Evolutionary conservation across 2,113 vertebrate genomes (phyloP), one percentile per base, ranked within the genome.

Genomic region (Chinchilla lanigera): DNA sequence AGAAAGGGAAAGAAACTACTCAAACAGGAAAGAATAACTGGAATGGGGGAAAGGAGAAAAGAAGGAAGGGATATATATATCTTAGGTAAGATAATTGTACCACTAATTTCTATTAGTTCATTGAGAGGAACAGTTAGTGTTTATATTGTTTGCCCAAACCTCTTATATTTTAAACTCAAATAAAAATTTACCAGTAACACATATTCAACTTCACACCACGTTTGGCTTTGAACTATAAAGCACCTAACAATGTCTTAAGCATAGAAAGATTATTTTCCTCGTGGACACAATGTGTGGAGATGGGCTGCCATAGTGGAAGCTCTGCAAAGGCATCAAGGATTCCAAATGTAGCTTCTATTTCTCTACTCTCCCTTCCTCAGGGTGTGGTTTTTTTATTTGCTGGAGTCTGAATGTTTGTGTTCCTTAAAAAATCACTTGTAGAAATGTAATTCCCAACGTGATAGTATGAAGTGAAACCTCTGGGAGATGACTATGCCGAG

Each of bases 281-380:
- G 35, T 2, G 8, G n/a, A 22, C 8, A 22, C 16, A 8, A 2
- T 22, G 0, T 63, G 10, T 50, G 33, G n/a, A 54, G 20, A 22
- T 10, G 35, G 33, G 5, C 33, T 54, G 52, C 47, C n/a, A 0
- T 20, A 16, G 16, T 7, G 12, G 82, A 87, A 47, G 5, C 33
- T 41, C 33, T 24, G 0, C 58, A 28, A 81, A 47, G 4, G 61
- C 85, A 56, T 41, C 24, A 71, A 78, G 22, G 47, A 38, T 60
- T 88, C 67, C 9, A 56, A 78, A 16, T 83, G 19, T 33, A 50
- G 44, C 44, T 82, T 56, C 5, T 13, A 0, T 26, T 44, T 22
- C 47, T 24, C 67, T 85, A 0, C 44, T 22, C 47, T 81, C 0
- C 26, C 24, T 9, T 67, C 19, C 5, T 75, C 19, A 91, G 41